Conservation (phyloP, 2,113 vertebrate species). For the Uria aalge region DNA sequence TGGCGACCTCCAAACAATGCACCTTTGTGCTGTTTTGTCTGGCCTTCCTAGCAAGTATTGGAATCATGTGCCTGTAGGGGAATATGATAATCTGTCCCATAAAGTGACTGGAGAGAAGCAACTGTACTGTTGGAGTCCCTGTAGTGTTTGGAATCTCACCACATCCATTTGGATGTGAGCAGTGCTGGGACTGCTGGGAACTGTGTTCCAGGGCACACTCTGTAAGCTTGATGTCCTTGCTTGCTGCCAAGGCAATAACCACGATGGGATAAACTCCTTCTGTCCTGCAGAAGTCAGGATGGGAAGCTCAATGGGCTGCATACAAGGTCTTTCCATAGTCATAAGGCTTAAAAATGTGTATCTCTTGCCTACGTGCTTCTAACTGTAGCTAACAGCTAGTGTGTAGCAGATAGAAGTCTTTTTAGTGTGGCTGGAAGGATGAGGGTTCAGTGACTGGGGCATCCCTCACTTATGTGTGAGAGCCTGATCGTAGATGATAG, state of each 20-base stretch:
- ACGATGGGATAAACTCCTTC: neutral
- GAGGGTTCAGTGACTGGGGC: neutral
- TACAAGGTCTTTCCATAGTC: neutral
- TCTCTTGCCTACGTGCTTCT: neutral
- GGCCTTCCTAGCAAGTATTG: neutral
- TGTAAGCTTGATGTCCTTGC: neutral
- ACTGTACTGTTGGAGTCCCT: neutral
- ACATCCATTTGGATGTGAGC: neutral
- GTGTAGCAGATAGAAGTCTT: neutral
- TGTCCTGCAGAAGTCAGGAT: neutral
- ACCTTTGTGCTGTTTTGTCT: neutral
- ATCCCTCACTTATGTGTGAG: accelerated
- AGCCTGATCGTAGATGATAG: neutral
- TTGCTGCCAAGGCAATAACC: neutral
- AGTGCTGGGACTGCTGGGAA: neutral
- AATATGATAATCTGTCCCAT: neutral
- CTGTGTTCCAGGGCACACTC: neutral
- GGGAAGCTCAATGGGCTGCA: neutral
- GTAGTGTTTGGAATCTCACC: neutral
- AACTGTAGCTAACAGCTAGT: neutral
- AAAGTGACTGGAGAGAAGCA: neutral
- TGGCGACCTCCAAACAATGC: neutral
- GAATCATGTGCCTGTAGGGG: neutral
- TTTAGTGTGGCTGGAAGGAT: neutral
- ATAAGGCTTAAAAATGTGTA: neutral